Evolutionary conservation across 1,140 invertebrate genomes (phyloP).

Genomic region (Cherax destructor): DNA sequence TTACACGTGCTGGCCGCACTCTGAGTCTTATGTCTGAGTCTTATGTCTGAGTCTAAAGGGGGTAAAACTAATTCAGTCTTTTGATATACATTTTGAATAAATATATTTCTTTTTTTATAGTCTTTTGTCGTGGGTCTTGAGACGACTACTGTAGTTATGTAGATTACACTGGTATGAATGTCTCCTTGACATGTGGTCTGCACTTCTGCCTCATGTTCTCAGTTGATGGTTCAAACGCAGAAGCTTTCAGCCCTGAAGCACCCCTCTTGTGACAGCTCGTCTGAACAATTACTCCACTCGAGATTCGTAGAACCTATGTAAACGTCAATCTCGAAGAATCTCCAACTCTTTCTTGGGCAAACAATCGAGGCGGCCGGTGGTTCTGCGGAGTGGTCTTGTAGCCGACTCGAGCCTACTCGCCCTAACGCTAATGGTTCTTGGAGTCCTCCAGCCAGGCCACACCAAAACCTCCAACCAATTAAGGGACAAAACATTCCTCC

Average conservation of each 20-base stretch:
- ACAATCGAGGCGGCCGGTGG: conserved; percentile 63
- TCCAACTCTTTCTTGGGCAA: conserved; percentile 65
- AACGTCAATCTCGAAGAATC: conserved; percentile 66
- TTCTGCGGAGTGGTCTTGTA: conserved; percentile 61
- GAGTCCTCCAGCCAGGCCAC: conserved; percentile 34
- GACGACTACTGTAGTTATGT: conserved; percentile 34
- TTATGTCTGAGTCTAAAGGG: conserved; percentile 16
- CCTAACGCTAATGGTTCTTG: conserved; percentile 59
- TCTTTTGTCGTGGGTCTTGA: neutral
- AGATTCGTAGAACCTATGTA: conserved; percentile 66
- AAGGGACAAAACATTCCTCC: conserved; percentile 47
- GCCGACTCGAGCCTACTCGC: conserved; percentile 56
- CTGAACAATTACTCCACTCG: conserved; percentile 59
- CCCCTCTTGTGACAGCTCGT: conserved; percentile 55
- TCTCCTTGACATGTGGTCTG: conserved; percentile 46
- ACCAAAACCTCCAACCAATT: conserved; percentile 67
- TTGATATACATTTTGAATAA: conserved; percentile 47
- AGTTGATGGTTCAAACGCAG: conserved; percentile 56
- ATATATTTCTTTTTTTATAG: conserved; percentile 39
- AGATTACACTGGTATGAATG: conserved; percentile 46
- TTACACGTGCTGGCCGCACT: conserved; percentile 30
- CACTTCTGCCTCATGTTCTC: conserved; percentile 36
- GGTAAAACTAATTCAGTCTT: conserved; percentile 36
- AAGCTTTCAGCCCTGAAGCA: conserved; percentile 28
- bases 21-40: neutral